Conservation (phyloP, 2,888 invertebrate genomes). For the Cataglyphis altisquamis region DNA sequence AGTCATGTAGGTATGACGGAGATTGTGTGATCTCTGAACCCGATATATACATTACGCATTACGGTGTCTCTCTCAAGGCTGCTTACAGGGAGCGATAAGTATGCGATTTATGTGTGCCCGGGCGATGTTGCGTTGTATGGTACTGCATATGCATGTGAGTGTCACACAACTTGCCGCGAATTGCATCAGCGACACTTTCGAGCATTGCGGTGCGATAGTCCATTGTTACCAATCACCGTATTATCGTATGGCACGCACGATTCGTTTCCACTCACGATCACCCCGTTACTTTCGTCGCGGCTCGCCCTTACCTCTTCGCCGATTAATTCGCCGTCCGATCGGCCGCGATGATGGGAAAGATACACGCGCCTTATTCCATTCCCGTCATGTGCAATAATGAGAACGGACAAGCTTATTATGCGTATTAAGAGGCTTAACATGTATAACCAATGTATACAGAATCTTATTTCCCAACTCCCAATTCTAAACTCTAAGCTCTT, state of each 20-base stretch:
- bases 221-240: slow-evolving; percentile 72
- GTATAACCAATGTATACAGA: neutral
- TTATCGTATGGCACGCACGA: slow-evolving; percentile 54
- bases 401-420: slow-evolving; percentile 3
- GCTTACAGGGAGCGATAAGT: slow-evolving; percentile 74
- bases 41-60: slow-evolving; percentile 65
- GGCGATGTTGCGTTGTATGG: slow-evolving; percentile 23
- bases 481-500: neutral
- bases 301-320: slow-evolving; percentile 45
- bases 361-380: neutral
- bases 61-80: slow-evolving; percentile 72
- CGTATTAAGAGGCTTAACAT: slow-evolving; percentile 19
- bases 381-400: neutral
- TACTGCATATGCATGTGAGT: slow-evolving; percentile 23
- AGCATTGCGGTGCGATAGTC: slow-evolving; percentile 72
- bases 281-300: slow-evolving; percentile 55
- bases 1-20: slow-evolving; percentile 16
- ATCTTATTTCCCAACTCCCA: slow-evolving; percentile 8
- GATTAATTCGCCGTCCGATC: slow-evolving; percentile 44
- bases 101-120: slow-evolving; percentile 77
- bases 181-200: slow-evolving; percentile 81
- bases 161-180: slow-evolving; percentile 58
- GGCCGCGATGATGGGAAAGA: slow-evolving; percentile 31
- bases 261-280: slow-evolving; percentile 51
- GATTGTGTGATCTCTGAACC: slow-evolving; percentile 71